Base-by-base conservation (phyloP, 1,140 invertebrate species). In the Temnothorax curvispinosus region DNA sequence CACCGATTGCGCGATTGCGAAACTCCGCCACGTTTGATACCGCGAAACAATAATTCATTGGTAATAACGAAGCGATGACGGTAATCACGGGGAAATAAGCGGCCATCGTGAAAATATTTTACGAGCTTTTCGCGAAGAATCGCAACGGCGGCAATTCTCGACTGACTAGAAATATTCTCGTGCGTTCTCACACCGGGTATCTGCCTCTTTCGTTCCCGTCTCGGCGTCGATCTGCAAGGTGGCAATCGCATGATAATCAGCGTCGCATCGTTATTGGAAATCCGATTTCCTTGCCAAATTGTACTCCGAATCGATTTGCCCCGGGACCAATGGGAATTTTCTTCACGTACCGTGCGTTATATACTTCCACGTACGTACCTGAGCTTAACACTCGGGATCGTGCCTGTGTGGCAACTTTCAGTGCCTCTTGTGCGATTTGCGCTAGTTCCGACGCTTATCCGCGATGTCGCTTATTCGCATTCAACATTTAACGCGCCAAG, bases 251-350 rank as follows among this genome's bases (percentile, higher is more conserved):
- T 89, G 86, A 89, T 90, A 90, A 90, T 90, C 88, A 89, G 89
- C 72, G 89, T 90, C 88, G 88, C 85, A 64, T 89, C 88, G 89
- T 88, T 90, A 90, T 90, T 90, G 89, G 88, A 89, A 90, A 90
- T 90, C 86, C 89, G 88, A 90, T 90, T 87, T 90, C 89, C 88
- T 87, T 89, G 86, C 88, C 89, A 85, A 90, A 90, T 90, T 88
- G 88, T 85, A 65, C 85, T 60, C 58, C 69, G 80, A 90, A 89
- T 90, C 88, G 89, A 90, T 90, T 89, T 76, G 80, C 52, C 44
- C 52, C 44, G n/a, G 41, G 76, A 64, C 82, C 74, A 84, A 87
- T 65, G 72, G 41, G 88, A 89, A 90, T 90, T 90, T 90, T 87
- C 88, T 90, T 89, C 88, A 72, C 89, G 87, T 89, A 77, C 76